phyloP scores from a whole-genome alignment of 1,140 invertebrate species.

The Aphaenogaster floridana region DNA sequence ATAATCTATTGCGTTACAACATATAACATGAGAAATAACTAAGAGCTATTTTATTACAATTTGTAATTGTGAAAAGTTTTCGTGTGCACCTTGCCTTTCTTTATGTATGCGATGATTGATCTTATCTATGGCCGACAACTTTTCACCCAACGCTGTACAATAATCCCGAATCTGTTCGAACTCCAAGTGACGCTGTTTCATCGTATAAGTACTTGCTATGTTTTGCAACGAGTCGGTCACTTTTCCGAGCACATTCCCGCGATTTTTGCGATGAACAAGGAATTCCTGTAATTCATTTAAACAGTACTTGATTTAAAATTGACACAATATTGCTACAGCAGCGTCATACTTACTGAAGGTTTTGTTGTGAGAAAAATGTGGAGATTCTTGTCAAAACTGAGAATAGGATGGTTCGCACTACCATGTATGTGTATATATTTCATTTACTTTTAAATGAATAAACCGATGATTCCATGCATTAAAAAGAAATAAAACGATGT shows the following conservation, averaged over 20 bases:
- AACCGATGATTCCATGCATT: too few species aligned
- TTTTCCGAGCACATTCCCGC: slow-evolving; percentile 87
- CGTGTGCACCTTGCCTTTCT: slow-evolving; percentile 88
- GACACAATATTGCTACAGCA: neutral
- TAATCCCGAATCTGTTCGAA: slow-evolving; percentile 90
- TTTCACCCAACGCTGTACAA: slow-evolving; percentile 89
- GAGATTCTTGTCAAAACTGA: slow-evolving; percentile 91
- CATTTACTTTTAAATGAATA: too few species aligned
- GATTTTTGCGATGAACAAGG: slow-evolving; percentile 89
- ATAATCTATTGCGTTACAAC: slow-evolving; percentile 84
- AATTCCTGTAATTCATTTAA: slow-evolving; percentile 88
- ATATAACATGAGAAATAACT: slow-evolving; percentile 30
- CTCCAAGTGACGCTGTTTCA: slow-evolving; percentile 89
- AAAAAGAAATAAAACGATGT: too few species aligned
- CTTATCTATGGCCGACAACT: slow-evolving; percentile 75
- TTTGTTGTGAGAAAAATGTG: slow-evolving; percentile 91
- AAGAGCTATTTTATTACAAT: slow-evolving; percentile 44
- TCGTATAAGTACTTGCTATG: slow-evolving; percentile 87
- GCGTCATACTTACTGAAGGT: slow-evolving; percentile 87
- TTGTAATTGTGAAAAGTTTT: neutral
- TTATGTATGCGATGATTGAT: slow-evolving; percentile 90
- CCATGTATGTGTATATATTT: too few species aligned
- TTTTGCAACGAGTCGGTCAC: slow-evolving; percentile 89
- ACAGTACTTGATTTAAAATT: neutral
- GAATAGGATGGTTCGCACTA: slow-evolving; percentile 89